These are phyloP conservation scores for Mesoligia furuncula DNA, from an alignment of 2,888 invertebrate species.

Conservation along the genomic window DNA sequence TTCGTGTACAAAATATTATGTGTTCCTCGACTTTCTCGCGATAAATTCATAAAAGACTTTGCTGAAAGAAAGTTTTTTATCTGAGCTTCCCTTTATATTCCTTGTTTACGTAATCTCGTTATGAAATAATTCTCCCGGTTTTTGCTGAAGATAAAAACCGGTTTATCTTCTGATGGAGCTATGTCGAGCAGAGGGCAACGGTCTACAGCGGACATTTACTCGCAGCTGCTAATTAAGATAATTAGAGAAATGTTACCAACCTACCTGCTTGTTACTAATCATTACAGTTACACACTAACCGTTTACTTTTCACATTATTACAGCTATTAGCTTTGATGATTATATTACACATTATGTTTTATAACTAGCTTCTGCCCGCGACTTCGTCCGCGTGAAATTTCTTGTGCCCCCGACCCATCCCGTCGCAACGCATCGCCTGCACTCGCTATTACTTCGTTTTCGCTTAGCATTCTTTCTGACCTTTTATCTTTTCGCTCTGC, in stretches of 20 bases:
- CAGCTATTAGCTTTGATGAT: neutral
- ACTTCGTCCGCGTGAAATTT: neutral
- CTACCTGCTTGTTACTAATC: constrained; percentile 4
- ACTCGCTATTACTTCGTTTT: neutral
- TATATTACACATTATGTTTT: no score
- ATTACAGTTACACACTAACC: constrained; percentile 18
- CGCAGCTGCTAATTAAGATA: constrained; percentile 46
- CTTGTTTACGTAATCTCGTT: constrained; percentile 44
- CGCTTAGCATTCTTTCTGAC: neutral
- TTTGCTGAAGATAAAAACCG: constrained; percentile 12
- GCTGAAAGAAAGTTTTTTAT: constrained; percentile 39
- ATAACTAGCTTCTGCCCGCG: neutral
- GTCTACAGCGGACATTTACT: constrained; percentile 36
- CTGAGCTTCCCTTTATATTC: constrained; percentile 21
- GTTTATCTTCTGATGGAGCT: constrained; percentile 23
- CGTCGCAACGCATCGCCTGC: neutral
- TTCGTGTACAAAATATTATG: constrained; percentile 61
- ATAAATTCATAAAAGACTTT: constrained; percentile 58
- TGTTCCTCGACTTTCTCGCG: constrained; percentile 22
- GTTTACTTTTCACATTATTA: constrained; percentile 30
- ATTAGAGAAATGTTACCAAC: constrained; percentile 42
- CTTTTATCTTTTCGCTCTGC: neutral
- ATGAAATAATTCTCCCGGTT: constrained; percentile 19
- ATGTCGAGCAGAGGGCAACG: constrained; percentile 20
- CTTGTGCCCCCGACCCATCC: neutral